Base-by-base conservation (phyloP, 2,888 invertebrate species). In the Latrodectus hesperus region DNA sequence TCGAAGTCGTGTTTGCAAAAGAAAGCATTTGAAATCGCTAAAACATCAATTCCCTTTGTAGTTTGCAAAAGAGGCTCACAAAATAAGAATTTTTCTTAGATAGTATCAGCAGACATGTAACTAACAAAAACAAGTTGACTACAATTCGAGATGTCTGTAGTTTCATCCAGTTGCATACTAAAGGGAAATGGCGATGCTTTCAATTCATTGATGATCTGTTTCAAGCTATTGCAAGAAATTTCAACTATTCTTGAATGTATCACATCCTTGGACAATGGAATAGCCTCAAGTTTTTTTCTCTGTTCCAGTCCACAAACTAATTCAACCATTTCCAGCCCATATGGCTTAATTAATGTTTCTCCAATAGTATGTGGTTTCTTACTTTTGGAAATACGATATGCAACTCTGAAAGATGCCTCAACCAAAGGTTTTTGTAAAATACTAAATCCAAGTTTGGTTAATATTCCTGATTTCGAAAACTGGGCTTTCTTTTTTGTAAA, bases 131-230 rank as follows among this genome's bases (percentile, higher is more conserved):
- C 74, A 71, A 83, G 81, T 78, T 78, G 68, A 79, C 79, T 79
- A 64, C 71, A 72, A 79, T 79, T 79, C 79, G 79, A 79, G 79
- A 79, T 79, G 71, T 55, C 79, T 93, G 94, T 90, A 93, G 93
- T 60, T 93, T 93, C 81, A 92, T 92, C 76, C 49, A 80, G 65
- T 80, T 76, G 83, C 83, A 83, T 83, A 83, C 83, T 83, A 71
- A 81, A 88, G 84, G 72, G 79, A 64, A 79, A 88, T 77, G 81
- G 73, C 81, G 73, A 81, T 72, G 73, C 73, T 81, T 72, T 73
- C 64, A 81, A 75, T 85, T 78, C 78, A 55, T 88, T 22, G 65
- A 74, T 74, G 80, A 80, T 70, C 80, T 88, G 76, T 67, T 87
- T 79, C 87, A 87, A 87, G 22, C 82, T 87, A 84, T 88, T 74